Base-by-base conservation (phyloP, 2,888 invertebrate genomes). In the Cryptocephalus primarius region DNA sequence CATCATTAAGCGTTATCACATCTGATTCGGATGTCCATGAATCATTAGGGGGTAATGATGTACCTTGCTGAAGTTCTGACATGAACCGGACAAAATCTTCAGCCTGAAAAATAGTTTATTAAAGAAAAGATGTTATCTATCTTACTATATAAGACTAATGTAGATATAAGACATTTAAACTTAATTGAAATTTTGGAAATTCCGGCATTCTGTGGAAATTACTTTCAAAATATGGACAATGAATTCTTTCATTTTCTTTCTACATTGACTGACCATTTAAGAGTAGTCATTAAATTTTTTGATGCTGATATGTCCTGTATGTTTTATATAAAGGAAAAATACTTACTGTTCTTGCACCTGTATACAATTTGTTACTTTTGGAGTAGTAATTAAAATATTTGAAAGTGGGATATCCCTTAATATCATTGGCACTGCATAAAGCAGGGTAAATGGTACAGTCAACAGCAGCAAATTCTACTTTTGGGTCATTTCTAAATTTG, bases 371-470 rank as follows among this genome's bases (percentile, higher is more conserved):
- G 50, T 79, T 74, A 1, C 73, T 68, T 62, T 85, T 87, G 57
- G 87, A 83, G 60, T 82, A 86, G 66, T 85, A 85, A 62, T 83
- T 88, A 64, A 87, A 89, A 68, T 91, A 90, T 64, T 85, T 85
- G 54, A 92, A 76, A 1, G 90, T 90, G 4, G 92, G 92, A 68
- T 89, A 92, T 1, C 90, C 91, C 47, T 75, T 79, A 1, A 92
- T 82, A 43, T 82, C 82, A 60, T 88, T 78, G 22, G 73, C 71
- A 32, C 73, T 75, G 62, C 92, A 92, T 1, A 88, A 63, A 0
- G 75, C 68, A 10, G 82, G 74, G 14, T 74, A 71, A 1, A 67
- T 64, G 1, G 83, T 82, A 63, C 92, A 92, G 69, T 92, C 91
- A 1, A 93, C 82, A 1, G 91, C 92, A 0, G 81, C 88, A 64